These are phyloP conservation scores for Microdon myrmicae DNA, from an alignment of 2,888 invertebrate genomes.

Conservation along the genomic window DNA sequence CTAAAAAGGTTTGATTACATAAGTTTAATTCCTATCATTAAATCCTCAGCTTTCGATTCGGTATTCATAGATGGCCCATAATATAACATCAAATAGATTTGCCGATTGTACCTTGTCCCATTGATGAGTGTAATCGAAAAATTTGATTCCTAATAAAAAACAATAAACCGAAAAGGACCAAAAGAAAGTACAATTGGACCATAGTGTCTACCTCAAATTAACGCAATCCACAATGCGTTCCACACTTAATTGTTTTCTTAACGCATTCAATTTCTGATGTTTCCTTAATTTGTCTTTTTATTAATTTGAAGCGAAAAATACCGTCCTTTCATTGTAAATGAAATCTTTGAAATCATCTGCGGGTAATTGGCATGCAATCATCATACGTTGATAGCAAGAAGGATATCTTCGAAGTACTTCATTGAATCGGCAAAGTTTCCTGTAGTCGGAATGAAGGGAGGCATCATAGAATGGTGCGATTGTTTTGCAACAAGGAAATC, in stretches of 20 bases:
- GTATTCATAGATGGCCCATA: background rate
- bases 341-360: conserved; percentile 17
- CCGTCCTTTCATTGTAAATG: no score
- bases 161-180: conserved; percentile 11
- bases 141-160: conserved; percentile 38
- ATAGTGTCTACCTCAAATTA: conserved; percentile 44
- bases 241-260: conserved; percentile 34
- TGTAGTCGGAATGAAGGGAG: no score
- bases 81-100: conserved; percentile 45
- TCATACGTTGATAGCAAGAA: background rate
- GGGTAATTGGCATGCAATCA: conserved; percentile 21
- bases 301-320: no score
- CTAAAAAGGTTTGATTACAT: conserved; percentile 56
- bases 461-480: no score
- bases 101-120: background rate
- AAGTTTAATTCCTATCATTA: conserved; percentile 45
- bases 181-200: conserved; percentile 18
- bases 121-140: conserved; percentile 16
- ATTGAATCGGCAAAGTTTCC: no score
- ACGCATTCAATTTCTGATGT: background rate
- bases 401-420: no score
- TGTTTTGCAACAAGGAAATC: no score
- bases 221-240: conserved; percentile 43
- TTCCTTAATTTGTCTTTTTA: background rate
- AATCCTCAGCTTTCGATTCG: conserved; percentile 16